A percentile compares a stretch with the other conserved stretches of the same genome.
Evolutionary conservation across 2,113 vertebrate species (phyloP).

Genomic region (Sigmodon hispidus): DNA sequence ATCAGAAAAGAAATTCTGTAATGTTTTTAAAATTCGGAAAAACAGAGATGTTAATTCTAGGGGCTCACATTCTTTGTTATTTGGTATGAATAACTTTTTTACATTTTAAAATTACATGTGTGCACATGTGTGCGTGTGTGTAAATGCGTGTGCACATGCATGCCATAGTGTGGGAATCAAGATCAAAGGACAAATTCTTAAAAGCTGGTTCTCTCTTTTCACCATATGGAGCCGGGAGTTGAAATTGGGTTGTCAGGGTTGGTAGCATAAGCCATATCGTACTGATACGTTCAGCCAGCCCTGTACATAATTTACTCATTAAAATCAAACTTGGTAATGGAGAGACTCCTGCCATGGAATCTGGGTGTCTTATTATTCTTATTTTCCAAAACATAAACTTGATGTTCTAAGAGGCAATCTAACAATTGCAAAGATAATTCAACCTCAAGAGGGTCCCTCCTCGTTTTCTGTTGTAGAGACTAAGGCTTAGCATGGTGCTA

Average conservation of each 20-base stretch:
- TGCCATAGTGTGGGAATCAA: neutral
- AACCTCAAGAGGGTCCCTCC: too few relatives aligned
- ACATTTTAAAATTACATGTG: neutral
- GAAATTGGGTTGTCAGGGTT: neutral
- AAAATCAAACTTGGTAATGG: neutral
- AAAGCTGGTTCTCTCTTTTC: neutral
- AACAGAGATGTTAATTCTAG: neutral
- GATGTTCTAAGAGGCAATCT: neutral
- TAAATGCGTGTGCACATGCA: neutral
- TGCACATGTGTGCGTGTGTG: neutral
- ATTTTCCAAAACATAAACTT: neutral
- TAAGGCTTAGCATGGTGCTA: rapidly evolving
- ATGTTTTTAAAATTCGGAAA: neutral
- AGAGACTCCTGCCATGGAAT: neutral
- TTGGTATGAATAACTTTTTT: neutral
- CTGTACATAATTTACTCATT: too few relatives aligned
- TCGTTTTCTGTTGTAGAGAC: neutral
- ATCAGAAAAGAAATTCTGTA: neutral
- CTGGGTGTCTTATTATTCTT: neutral
- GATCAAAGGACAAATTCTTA: neutral
- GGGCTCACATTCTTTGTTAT: neutral
- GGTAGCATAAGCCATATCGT: neutral
- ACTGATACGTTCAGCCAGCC: too few relatives aligned
- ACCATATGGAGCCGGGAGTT: neutral
- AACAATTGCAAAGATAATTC: too few relatives aligned